Percentiles rank a stretch among this genome's conserved stretches.
Conservation (phyloP, 2,113 vertebrate species). For the Pangasianodon hypophthalmus region DNA sequence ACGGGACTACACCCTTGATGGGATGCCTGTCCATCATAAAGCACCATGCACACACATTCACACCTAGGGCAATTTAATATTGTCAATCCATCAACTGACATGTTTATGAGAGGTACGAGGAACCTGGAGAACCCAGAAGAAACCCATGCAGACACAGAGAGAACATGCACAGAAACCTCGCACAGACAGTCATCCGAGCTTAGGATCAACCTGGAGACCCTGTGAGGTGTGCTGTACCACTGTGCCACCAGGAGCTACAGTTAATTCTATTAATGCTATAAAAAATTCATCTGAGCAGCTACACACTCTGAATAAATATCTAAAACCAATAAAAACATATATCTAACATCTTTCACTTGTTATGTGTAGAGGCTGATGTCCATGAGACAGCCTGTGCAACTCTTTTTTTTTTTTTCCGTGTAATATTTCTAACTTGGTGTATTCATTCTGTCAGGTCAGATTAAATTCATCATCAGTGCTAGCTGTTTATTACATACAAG, state of each 20-base stretch:
- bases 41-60: too few relatives aligned
- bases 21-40: too few relatives aligned
- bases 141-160: too few relatives aligned
- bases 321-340: background rate
- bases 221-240: background rate
- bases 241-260: background rate
- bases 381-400: background rate
- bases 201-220: too few relatives aligned
- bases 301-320: background rate
- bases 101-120: too few relatives aligned
- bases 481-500: background rate
- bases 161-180: too few relatives aligned
- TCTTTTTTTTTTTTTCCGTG: background rate
- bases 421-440: background rate
- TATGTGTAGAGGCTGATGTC: background rate
- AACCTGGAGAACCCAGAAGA: too few relatives aligned
- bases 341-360: background rate
- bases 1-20: too few relatives aligned
- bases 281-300: background rate
- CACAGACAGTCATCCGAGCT: too few relatives aligned
- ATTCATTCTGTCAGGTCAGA: background rate
- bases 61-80: too few relatives aligned
- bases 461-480: background rate
- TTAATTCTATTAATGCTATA: background rate
- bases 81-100: too few relatives aligned